Conservation (phyloP, 2,797 vertebrate genomes). For the Columba guinea region DNA sequence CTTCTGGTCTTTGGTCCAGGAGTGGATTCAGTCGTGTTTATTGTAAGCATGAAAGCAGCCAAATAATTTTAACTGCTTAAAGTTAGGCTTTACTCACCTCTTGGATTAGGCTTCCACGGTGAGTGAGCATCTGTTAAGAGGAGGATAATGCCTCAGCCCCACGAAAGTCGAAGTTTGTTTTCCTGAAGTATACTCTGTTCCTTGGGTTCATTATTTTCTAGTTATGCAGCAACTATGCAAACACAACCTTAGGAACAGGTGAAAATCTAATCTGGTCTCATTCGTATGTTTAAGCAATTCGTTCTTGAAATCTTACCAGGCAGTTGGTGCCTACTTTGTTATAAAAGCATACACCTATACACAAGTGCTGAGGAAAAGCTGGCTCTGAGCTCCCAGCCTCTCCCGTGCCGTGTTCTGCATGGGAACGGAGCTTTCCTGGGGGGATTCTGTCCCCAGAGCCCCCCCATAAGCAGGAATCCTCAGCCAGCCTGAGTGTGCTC, state of each 20-base stretch:
- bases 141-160: not conserved
- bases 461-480: not conserved
- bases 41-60: not conserved
- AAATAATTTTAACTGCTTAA: not conserved
- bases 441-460: not conserved
- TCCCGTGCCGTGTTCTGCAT: not conserved
- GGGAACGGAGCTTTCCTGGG: not conserved
- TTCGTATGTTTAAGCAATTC: not conserved
- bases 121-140: not conserved
- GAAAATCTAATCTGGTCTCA: not conserved
- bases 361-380: not conserved
- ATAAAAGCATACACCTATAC: not conserved
- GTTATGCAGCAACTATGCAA: not conserved
- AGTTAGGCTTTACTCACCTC: not conserved
- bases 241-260: not conserved
- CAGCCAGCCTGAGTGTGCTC: not conserved
- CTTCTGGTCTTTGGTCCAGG: not conserved
- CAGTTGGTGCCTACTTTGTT: not conserved
- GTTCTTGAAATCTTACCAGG: not conserved
- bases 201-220: not conserved
- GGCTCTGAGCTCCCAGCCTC: not conserved
- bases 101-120: not conserved
- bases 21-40: not conserved
- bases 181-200: not conserved
- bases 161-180: not conserved